Conservation (phyloP, 2,113 vertebrate species). For the Istiophorus platypterus region DNA sequence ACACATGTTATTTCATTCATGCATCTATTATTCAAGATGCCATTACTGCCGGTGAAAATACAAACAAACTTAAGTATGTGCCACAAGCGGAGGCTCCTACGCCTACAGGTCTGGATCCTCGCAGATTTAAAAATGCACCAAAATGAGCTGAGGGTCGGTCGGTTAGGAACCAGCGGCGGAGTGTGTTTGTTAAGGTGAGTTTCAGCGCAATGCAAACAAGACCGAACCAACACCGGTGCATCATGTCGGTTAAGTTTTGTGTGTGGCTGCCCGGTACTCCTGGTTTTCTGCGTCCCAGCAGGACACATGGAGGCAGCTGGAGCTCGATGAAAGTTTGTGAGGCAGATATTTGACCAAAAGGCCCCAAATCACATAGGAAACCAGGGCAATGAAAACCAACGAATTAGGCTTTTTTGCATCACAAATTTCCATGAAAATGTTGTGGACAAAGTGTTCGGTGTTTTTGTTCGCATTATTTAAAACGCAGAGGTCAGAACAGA, state of each 20-base stretch:
- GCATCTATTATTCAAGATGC: background rate
- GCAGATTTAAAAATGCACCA: background rate
- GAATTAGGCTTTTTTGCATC: background rate
- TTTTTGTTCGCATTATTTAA: conserved; percentile 1
- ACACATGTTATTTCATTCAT: background rate
- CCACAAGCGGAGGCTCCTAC: background rate
- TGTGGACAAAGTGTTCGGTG: background rate
- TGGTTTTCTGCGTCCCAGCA: background rate
- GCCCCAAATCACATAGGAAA: background rate
- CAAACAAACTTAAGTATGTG: background rate
- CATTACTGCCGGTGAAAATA: background rate
- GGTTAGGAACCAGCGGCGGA: background rate
- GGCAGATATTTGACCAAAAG: background rate
- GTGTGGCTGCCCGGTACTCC: background rate
- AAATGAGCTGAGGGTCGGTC: background rate
- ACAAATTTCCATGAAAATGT: background rate
- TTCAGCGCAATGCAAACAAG: background rate
- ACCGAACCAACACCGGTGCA: background rate
- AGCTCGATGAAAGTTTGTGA: background rate
- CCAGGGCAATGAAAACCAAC: background rate
- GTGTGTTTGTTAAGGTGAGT: background rate
- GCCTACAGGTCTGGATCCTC: background rate
- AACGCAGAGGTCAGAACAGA: conserved; percentile 14
- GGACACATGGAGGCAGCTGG: background rate
- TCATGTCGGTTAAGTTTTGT: background rate